A percentile compares a stretch with the other conserved stretches of the same genome.
These are phyloP conservation scores for Enteromius unitaeniatus DNA, from an alignment of 2,797 vertebrate genomes.

Conservation along the genomic window DNA sequence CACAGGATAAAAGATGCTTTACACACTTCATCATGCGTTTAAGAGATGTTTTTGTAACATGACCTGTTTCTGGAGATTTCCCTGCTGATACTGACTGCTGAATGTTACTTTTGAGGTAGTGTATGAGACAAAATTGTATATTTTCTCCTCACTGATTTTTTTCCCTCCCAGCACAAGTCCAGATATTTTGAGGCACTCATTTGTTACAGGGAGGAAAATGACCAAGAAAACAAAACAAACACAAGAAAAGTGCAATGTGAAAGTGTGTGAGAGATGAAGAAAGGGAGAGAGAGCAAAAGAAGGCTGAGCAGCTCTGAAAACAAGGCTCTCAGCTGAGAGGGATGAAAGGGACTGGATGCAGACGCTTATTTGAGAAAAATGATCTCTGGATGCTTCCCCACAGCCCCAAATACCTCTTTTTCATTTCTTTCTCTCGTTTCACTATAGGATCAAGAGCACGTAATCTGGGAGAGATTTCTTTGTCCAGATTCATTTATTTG, in stretches of 20 bases:
- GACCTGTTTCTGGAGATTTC: constrained; percentile 22
- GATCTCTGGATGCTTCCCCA: constrained; percentile 78
- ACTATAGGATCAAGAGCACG: constrained; percentile 21
- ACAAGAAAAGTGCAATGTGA: constrained; percentile 67
- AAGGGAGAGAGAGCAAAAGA: constrained; percentile 62
- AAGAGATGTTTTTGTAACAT: constrained; percentile 52
- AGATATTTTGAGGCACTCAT: constrained; percentile 71
- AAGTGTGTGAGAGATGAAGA: constrained; percentile 46
- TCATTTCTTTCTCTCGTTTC: constrained; percentile 41
- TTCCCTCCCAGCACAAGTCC: constrained; percentile 64
- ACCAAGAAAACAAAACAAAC: constrained; percentile 79
- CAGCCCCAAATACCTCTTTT: constrained; percentile 43
- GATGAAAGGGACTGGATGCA: constrained; percentile 78
- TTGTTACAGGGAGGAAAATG: constrained; percentile 77
- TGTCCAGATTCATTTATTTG: constrained; percentile 34
- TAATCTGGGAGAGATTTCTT: constrained; percentile 44
- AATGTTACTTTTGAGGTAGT: constrained; percentile 47
- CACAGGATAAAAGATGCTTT: constrained; percentile 21
- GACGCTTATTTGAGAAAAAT: constrained; percentile 81
- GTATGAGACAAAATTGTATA: constrained; percentile 42
- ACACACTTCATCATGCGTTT: constrained; percentile 17
- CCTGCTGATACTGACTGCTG: constrained; percentile 3
- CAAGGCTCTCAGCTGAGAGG: constrained; percentile 81
- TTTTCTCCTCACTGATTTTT: constrained; percentile 23
- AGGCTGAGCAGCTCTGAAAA: constrained; percentile 74